Evolutionary conservation across 2,113 vertebrate genomes (phyloP).

Genomic region (Ictidomys tridecemlineatus): DNA sequence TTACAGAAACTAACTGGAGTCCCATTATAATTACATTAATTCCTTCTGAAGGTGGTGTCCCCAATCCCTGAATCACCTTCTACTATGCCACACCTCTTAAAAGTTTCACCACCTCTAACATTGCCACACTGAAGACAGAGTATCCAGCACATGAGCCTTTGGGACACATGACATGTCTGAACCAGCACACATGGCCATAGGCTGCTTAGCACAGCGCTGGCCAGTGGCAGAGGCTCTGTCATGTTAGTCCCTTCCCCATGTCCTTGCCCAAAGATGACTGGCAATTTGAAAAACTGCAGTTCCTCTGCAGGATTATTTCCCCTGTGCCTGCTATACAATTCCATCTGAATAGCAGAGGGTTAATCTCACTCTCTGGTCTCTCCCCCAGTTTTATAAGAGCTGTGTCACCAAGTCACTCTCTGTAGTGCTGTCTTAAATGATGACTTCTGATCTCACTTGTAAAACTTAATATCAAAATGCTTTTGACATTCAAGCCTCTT

Average conservation of each 20-base stretch:
- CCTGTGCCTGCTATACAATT: not conserved
- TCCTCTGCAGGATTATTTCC: not conserved
- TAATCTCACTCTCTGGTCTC: conserved; percentile 12
- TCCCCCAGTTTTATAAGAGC: not conserved
- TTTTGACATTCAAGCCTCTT: conserved; percentile 59
- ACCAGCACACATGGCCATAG: no score
- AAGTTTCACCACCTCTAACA: not conserved
- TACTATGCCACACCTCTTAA: not conserved
- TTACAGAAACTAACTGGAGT: not conserved
- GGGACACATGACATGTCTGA: no score
- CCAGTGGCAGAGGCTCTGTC: not conserved
- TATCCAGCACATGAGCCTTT: not conserved
- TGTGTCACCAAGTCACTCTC: not conserved
- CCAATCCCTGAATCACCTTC: not conserved
- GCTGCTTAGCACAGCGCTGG: not conserved
- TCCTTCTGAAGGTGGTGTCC: not conserved
- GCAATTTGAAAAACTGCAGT: not conserved
- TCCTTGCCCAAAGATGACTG: not conserved
- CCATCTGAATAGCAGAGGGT: not conserved
- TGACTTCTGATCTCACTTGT: conserved; percentile 28
- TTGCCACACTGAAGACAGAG: not conserved
- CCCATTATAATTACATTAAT: not conserved
- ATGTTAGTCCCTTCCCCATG: not conserved
- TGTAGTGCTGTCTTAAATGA: not conserved
- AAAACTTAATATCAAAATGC: conserved; percentile 48